phyloP scores from a whole-genome alignment of 2,113 vertebrate species.

The Bothrops jararaca region DNA sequence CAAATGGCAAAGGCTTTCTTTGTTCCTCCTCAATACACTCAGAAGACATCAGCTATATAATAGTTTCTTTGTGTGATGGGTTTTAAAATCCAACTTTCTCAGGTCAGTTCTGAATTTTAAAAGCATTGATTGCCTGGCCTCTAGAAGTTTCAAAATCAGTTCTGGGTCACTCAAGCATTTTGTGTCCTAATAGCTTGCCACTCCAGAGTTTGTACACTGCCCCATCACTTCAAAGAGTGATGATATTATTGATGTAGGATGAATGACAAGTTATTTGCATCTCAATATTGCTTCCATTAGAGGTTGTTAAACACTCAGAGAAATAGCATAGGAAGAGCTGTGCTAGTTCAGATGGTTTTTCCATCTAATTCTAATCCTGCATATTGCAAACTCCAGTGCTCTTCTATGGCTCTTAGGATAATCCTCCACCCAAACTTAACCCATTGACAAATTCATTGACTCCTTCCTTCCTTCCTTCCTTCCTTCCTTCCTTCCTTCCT shows the following conservation, averaged over 20 bases:
- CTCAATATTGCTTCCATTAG: not conserved
- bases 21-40: not conserved
- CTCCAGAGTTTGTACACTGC: not conserved
- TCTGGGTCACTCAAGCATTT: not conserved
- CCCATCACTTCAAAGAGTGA: not conserved
- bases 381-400: not conserved
- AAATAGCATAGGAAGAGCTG: not conserved
- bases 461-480: not conserved
- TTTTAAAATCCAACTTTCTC: not conserved
- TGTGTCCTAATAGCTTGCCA: conserved; percentile 5
- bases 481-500: not conserved
- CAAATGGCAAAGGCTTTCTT: not conserved
- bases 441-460: not conserved
- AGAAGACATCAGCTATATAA: not conserved
- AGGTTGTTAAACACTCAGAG: not conserved
- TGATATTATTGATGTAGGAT: not conserved
- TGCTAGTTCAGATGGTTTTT: not conserved
- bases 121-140: conserved; percentile 11
- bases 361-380: not conserved
- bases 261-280: not conserved
- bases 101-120: conserved; percentile 1
- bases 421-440: not conserved
- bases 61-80: not conserved
- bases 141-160: not conserved
- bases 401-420: not conserved